Percentiles rank a stretch among this genome's conserved stretches.
Evolutionary conservation across 2,888 invertebrate genomes (phyloP).

Genomic region (Napeogenes sylphis): DNA sequence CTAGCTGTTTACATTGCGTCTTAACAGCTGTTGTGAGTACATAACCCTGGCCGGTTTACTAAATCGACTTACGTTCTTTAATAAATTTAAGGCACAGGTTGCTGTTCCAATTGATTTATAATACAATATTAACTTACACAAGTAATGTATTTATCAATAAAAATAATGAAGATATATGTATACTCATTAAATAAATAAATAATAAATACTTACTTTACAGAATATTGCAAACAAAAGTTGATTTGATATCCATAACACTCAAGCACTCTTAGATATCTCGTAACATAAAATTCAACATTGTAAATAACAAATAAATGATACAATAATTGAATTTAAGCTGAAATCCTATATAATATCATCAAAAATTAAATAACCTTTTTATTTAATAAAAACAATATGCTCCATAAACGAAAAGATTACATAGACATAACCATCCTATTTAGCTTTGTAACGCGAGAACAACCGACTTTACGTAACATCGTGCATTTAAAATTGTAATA

Average conservation of each 20-base stretch:
- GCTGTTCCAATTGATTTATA: no score
- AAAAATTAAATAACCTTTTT: neutral
- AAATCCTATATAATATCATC: neutral
- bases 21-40: constrained; percentile 18
- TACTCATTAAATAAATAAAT: no score
- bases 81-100: neutral
- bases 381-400: constrained; percentile 11
- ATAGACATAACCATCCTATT: constrained; percentile 27
- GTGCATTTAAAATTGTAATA: constrained; percentile 32
- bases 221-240: no score
- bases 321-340: neutral
- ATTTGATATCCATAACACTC: no score
- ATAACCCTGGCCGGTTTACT: constrained; percentile 3
- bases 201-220: no score
- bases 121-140: no score
- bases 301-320: no score
- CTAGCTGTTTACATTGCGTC: constrained; percentile 20
- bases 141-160: no score
- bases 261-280: no score
- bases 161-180: no score
- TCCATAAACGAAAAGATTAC: constrained; percentile 26
- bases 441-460: constrained; percentile 20
- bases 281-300: no score
- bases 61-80: neutral
- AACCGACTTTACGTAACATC: constrained; percentile 23